Conservation (phyloP, 1,140 invertebrate species). For the Apolygus lucorum region DNA sequence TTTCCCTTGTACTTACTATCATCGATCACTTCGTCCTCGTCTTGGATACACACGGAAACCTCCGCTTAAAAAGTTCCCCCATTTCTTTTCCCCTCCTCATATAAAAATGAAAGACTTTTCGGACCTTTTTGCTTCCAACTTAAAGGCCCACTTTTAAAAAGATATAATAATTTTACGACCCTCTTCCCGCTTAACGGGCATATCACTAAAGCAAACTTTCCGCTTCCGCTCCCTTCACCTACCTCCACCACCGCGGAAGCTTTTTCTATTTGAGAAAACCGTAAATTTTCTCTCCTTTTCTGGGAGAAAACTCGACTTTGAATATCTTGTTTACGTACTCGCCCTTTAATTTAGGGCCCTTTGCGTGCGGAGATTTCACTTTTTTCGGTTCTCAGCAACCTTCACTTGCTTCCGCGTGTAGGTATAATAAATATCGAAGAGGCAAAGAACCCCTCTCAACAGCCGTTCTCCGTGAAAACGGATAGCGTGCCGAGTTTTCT, state of each 20-base stretch:
- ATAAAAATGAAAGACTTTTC: not conserved
- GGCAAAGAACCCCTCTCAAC: too few relatives aligned
- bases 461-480: too few relatives aligned
- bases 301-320: not conserved
- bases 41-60: too few relatives aligned
- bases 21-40: too few relatives aligned
- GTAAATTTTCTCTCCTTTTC: not conserved
- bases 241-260: not conserved
- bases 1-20: too few relatives aligned
- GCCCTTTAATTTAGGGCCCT: not conserved
- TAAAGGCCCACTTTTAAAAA: not conserved
- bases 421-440: too few relatives aligned
- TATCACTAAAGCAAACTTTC: not conserved
- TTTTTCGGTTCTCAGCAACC: not conserved
- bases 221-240: not conserved
- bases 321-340: not conserved
- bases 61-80: too few relatives aligned
- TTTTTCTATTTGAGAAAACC: not conserved
- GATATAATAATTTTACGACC: not conserved
- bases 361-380: not conserved
- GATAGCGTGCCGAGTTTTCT: too few relatives aligned
- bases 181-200: not conserved
- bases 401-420: too few relatives aligned
- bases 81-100: too few relatives aligned
- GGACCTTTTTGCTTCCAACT: not conserved